Conservation (phyloP, 2,888 invertebrate species). For the Hartigia nigra region DNA sequence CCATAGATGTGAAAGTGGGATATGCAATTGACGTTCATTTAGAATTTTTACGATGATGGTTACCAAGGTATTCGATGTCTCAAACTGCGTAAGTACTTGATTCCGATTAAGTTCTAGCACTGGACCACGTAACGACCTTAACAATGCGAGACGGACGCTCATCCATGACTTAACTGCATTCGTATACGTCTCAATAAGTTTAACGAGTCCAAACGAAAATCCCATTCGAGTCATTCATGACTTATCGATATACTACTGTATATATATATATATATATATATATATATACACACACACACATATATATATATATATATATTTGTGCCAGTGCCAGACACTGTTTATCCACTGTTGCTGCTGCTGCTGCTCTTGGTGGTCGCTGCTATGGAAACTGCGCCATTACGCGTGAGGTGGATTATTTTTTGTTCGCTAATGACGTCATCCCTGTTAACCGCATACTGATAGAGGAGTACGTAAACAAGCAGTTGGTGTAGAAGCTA, state of each 20-base stretch:
- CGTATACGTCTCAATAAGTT: neutral
- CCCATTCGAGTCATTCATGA: neutral
- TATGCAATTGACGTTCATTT: neutral
- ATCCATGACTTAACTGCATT: neutral
- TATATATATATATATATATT: neutral
- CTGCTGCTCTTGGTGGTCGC: neutral
- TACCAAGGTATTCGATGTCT: neutral
- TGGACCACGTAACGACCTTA: neutral
- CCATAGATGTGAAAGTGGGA: neutral
- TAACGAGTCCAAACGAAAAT: neutral
- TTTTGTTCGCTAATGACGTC: slow-evolving; percentile 34
- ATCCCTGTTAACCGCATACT: slow-evolving; percentile 9
- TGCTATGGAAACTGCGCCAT: slow-evolving; percentile 9
- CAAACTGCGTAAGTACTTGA: neutral
- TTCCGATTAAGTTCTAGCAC: neutral
- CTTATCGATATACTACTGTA: neutral
- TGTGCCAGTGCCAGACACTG: neutral
- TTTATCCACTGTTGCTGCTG: neutral
- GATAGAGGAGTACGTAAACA: slow-evolving; percentile 5
- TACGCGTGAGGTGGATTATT: slow-evolving; percentile 25
- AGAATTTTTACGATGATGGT: neutral
- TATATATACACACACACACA: too few species aligned
- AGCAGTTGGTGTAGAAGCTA: neutral
- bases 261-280: neutral
- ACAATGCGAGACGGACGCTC: neutral